phyloP scores from a whole-genome alignment of 2,888 invertebrate species.

The Noctua janthina region DNA sequence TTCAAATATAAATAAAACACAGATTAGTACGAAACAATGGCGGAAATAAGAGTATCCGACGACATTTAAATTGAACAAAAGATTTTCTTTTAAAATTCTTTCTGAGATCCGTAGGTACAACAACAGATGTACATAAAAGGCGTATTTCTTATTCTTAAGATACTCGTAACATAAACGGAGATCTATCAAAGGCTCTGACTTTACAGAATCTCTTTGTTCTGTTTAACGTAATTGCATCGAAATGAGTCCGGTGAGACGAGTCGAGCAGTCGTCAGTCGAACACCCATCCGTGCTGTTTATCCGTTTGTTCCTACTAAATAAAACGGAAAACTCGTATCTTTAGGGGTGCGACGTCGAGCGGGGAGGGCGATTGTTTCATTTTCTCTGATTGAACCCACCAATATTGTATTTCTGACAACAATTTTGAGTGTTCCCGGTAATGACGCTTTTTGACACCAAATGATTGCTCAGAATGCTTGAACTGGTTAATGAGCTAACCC shows the following conservation, averaged over 20 bases:
- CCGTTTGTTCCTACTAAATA: constrained; percentile 63
- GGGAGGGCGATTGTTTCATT: constrained; percentile 70
- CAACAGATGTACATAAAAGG: constrained; percentile 17
- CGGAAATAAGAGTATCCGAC: background rate
- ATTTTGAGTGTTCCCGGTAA: constrained; percentile 60
- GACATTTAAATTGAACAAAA: constrained; percentile 31
- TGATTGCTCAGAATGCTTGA: constrained; percentile 8
- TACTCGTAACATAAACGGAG: constrained; percentile 48
- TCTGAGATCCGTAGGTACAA: background rate
- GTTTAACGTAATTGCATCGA: constrained; percentile 67
- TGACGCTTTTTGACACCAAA: constrained; percentile 39
- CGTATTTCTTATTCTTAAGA: constrained; percentile 20
- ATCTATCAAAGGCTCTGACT: constrained; percentile 58
- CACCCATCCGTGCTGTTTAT: constrained; percentile 58
- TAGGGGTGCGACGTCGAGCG: constrained; percentile 33
- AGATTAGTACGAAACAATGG: background rate
- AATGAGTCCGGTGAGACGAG: constrained; percentile 63
- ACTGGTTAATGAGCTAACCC: constrained; percentile 1
- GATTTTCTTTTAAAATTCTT: constrained; percentile 8
- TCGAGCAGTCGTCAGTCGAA: constrained; percentile 49
- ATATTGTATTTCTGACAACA: constrained; percentile 76
- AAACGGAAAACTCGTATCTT: constrained; percentile 58
- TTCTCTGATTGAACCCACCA: constrained; percentile 75
- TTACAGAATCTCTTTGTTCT: constrained; percentile 62
- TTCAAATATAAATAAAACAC: background rate